Conservation (phyloP, 37 sponge, comb jelly and placozoan species). For the Eunapius fragilis region DNA sequence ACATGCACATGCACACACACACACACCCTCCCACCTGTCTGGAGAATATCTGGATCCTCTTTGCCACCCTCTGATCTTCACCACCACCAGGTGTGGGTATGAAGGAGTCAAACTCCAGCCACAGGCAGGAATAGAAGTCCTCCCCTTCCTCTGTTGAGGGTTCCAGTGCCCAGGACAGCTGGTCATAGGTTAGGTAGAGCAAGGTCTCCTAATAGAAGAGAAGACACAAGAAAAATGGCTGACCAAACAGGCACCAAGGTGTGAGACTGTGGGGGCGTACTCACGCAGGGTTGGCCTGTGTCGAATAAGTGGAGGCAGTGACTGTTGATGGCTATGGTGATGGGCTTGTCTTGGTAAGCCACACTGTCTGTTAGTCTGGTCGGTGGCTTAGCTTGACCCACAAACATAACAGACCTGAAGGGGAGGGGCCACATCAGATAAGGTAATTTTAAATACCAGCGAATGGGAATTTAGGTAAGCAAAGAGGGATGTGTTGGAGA, state of each 20-base stretch:
- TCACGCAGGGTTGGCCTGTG: conserved; percentile 46
- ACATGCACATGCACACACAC: too few relatives aligned
- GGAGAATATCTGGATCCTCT: conserved; percentile 71
- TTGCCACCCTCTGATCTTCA: conserved; percentile 53
- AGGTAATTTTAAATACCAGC: too few relatives aligned
- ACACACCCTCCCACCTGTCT: too few relatives aligned
- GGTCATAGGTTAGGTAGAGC: conserved; percentile 75
- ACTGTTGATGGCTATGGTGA: conserved; percentile 75
- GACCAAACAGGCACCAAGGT: too few relatives aligned
- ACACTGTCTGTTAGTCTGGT: conserved; percentile 40
- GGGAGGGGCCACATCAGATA: background rate
- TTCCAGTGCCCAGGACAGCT: conserved; percentile 75
- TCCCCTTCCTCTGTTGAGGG: conserved; percentile 69
- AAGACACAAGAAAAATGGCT: too few relatives aligned
- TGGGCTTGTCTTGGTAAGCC: conserved; percentile 39
- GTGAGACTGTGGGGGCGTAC: background rate
- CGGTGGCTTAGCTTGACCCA: conserved; percentile 44
- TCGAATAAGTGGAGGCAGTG: conserved; percentile 64
- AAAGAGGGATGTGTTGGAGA: too few relatives aligned
- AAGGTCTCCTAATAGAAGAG: conserved; percentile 39
- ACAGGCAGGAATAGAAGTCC: conserved; percentile 64
- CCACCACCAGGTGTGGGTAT: background rate
- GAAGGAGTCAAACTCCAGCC: conserved; percentile 81
- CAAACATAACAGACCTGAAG: conserved; percentile 63
- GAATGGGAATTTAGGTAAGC: too few relatives aligned